phyloP scores from a whole-genome alignment of 2,888 invertebrate genomes.

The Tipula helvola region DNA sequence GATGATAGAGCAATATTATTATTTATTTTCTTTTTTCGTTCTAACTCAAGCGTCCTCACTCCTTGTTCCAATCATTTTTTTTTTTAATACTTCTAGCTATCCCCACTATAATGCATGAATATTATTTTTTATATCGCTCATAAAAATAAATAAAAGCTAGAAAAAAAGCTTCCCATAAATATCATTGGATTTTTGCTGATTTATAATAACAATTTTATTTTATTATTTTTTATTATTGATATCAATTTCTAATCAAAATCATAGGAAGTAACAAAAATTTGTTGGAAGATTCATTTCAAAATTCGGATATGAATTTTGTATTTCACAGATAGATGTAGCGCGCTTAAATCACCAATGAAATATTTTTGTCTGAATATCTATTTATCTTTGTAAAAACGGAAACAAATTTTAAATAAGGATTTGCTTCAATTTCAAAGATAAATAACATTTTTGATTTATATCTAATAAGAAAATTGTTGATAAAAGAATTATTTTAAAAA shows the following conservation, averaged over 20 bases:
- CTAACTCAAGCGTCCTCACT: too few species aligned
- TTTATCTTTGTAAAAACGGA: too few species aligned
- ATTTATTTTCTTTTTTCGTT: not conserved
- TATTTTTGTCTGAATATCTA: too few species aligned
- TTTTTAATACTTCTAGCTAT: not conserved
- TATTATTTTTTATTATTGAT: not conserved
- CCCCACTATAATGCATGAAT: not conserved
- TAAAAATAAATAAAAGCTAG: not conserved
- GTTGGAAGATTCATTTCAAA: not conserved
- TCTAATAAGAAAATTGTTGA: too few species aligned
- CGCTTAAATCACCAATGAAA: too few species aligned
- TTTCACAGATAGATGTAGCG: not conserved
- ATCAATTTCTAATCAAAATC: not conserved
- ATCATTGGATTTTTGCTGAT: not conserved
- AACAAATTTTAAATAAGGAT: too few species aligned
- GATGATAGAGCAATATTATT: not conserved
- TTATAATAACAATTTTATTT: not conserved
- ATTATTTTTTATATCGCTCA: not conserved
- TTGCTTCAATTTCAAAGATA: too few species aligned
- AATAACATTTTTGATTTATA: too few species aligned
- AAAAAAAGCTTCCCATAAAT: not conserved
- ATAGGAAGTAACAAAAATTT: not conserved
- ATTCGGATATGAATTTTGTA: not conserved
- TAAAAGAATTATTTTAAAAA: too few species aligned
- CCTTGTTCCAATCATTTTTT: too few species aligned